phyloP scores from a whole-genome alignment of 2,797 vertebrate genomes.

The Etheostoma perlongum region DNA sequence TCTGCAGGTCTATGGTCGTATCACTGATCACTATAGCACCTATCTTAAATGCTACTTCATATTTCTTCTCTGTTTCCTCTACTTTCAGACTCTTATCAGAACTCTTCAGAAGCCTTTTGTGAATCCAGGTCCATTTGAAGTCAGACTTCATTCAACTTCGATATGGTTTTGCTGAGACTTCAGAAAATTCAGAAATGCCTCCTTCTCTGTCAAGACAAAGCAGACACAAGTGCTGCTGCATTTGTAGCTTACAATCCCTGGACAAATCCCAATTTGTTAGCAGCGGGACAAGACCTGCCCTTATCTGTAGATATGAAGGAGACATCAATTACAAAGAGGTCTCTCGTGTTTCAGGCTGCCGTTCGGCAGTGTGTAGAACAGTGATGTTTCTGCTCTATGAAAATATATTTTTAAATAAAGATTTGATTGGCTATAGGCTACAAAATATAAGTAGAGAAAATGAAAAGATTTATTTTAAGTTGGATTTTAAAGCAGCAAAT shows the following conservation, averaged over 20 bases:
- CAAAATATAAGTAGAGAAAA: background rate
- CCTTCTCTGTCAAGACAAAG: conserved; percentile 8
- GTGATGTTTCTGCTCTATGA: too few relatives aligned
- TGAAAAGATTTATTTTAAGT: background rate
- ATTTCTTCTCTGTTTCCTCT: conserved; percentile 8
- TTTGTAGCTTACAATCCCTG: too few relatives aligned
- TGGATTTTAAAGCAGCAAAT: too few relatives aligned
- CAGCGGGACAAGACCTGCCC: too few relatives aligned
- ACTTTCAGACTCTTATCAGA: conserved; percentile 31
- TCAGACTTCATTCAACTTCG: conserved; percentile 10
- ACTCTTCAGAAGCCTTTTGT: conserved; percentile 15
- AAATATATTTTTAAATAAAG: too few relatives aligned
- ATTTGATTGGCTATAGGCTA: background rate
- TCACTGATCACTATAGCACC: conserved; percentile 13
- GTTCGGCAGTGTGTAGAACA: background rate
- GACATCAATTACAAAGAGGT: background rate
- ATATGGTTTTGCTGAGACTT: conserved; percentile 10
- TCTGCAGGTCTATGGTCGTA: conserved; percentile 23
- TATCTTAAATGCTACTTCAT: conserved; percentile 14
- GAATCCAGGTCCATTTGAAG: conserved; percentile 25
- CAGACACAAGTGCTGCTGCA: too few relatives aligned
- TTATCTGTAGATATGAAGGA: background rate
- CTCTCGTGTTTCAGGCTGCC: background rate
- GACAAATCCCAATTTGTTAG: too few relatives aligned
- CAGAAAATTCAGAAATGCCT: conserved; percentile 4